A percentile compares a stretch with the other conserved stretches of the same genome.
Conservation (phyloP, 35 echinoderm and acorn worm genomes). For the Antedon bifida region DNA sequence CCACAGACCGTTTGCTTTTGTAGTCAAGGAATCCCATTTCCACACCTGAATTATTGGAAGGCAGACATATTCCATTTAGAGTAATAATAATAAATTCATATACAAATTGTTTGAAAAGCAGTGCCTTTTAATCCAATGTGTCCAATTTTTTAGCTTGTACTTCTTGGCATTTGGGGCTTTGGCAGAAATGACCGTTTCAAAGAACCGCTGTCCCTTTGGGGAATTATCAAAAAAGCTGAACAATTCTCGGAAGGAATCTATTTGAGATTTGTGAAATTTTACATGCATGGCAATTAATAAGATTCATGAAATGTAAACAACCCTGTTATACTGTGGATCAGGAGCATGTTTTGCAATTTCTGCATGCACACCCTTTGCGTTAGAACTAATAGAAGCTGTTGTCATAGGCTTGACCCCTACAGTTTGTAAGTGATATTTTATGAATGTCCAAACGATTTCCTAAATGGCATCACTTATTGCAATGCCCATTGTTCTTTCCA, state of each 20-base stretch:
- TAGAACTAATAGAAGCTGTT: no score
- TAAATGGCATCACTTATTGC: no score
- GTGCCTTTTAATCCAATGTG: constrained; percentile 9
- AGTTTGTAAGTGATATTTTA: no score
- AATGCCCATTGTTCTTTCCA: no score
- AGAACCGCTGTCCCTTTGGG: constrained; percentile 12
- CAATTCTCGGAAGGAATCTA: constrained; percentile 17
- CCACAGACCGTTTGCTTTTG: constrained; percentile 4
- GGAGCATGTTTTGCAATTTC: no score
- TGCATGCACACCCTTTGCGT: no score
- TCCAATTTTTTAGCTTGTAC: constrained; percentile 30
- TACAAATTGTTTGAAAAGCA: not conserved
- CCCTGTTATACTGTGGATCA: no score
- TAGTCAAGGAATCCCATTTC: constrained; percentile 12
- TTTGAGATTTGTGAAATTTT: not conserved
- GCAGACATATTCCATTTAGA: constrained; percentile 20
- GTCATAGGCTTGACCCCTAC: no score
- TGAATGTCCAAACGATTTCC: no score
- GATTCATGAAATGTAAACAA: not conserved
- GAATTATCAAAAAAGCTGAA: constrained; percentile 20
- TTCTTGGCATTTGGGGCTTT: constrained; percentile 11
- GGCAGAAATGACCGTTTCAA: not conserved
- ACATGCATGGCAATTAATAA: not conserved
- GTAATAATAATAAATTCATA: constrained; percentile 13
- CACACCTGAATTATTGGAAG: constrained; percentile 1